Percentiles rank a stretch among this genome's conserved stretches.
phyloP scores from a whole-genome alignment of 2,797 vertebrate species.

The Notolepis coatsorum region DNA sequence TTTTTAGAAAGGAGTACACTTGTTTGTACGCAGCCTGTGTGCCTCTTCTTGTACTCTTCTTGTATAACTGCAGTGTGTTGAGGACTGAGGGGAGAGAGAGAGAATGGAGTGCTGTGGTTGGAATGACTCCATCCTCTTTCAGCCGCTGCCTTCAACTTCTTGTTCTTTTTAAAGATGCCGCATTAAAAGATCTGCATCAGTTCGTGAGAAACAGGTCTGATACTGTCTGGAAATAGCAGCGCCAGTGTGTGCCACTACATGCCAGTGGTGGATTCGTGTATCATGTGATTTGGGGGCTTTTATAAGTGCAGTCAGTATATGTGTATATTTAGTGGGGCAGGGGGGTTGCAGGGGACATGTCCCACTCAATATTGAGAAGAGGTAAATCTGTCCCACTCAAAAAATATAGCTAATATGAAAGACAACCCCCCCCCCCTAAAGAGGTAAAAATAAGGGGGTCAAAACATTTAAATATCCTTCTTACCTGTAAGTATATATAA shows the following conservation, averaged over 20 bases:
- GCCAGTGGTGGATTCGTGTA: conserved; percentile 1
- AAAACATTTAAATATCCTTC: too few relatives aligned
- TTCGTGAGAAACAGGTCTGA: conserved; percentile 43
- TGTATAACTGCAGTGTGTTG: too few relatives aligned
- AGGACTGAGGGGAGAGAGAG: conserved; percentile 38
- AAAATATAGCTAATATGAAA: too few relatives aligned
- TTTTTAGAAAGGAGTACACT: too few relatives aligned
- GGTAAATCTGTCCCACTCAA: too few relatives aligned
- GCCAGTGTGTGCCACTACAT: conserved; percentile 33
- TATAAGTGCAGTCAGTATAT: too few relatives aligned
- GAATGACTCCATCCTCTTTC: conserved; percentile 45
- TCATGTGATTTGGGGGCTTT: conserved; percentile 23
- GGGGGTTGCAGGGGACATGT: conserved; percentile 3
- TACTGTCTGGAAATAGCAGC: conserved; percentile 52
- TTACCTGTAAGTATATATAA: too few relatives aligned
- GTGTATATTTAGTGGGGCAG: neutral
- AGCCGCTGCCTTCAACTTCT: neutral
- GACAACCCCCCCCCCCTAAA: too few relatives aligned
- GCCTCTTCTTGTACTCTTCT: conserved; percentile 15
- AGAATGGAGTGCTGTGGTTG: conserved; percentile 47
- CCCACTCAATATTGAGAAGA: too few relatives aligned
- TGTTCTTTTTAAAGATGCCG: conserved; percentile 44
- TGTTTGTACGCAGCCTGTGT: conserved; percentile 17
- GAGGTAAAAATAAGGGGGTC: too few relatives aligned
- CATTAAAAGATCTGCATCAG: conserved; percentile 44